A percentile compares a stretch with the other conserved stretches of the same genome.
These are phyloP conservation scores for Danaus plexippus DNA, from an alignment of 1,140 invertebrate genomes.

Conservation along the genomic window DNA sequence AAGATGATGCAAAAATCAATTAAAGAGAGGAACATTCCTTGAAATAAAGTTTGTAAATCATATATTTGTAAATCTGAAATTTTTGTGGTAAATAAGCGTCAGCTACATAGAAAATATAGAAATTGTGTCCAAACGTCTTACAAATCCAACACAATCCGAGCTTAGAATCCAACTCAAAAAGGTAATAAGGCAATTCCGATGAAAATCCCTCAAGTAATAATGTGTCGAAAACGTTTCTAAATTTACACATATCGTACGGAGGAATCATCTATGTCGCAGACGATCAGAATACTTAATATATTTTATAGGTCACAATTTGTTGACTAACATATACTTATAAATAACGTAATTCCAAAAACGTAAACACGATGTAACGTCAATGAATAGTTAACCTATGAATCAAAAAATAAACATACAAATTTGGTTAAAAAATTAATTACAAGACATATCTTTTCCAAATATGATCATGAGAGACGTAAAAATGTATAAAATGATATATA, in stretches of 20 bases:
- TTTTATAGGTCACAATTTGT: too few relatives aligned
- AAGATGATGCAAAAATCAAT: too few relatives aligned
- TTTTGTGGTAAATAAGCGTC: too few relatives aligned
- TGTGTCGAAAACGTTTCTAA: constrained; percentile 65
- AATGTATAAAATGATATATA: constrained; percentile 1
- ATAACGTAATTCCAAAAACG: too few relatives aligned
- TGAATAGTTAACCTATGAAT: neutral
- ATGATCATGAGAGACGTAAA: constrained; percentile 9
- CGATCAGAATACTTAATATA: constrained; percentile 55
- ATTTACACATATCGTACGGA: constrained; percentile 66
- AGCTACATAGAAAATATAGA: constrained; percentile 9
- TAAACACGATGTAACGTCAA: constrained; percentile 2
- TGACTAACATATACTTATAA: too few relatives aligned
- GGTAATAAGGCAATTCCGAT: constrained; percentile 68
- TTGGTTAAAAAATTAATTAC: neutral
- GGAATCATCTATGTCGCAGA: constrained; percentile 49
- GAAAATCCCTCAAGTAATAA: constrained; percentile 69
- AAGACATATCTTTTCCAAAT: constrained; percentile 4
- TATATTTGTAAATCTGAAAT: too few relatives aligned
- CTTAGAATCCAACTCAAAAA: constrained; percentile 57
- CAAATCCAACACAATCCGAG: constrained; percentile 54
- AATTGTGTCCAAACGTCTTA: constrained; percentile 23
- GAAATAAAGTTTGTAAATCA: too few relatives aligned
- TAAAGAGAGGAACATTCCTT: too few relatives aligned
- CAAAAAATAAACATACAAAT: neutral